phyloP scores from a whole-genome alignment of 2,888 invertebrate genomes.

The Cepaea hortensis region DNA sequence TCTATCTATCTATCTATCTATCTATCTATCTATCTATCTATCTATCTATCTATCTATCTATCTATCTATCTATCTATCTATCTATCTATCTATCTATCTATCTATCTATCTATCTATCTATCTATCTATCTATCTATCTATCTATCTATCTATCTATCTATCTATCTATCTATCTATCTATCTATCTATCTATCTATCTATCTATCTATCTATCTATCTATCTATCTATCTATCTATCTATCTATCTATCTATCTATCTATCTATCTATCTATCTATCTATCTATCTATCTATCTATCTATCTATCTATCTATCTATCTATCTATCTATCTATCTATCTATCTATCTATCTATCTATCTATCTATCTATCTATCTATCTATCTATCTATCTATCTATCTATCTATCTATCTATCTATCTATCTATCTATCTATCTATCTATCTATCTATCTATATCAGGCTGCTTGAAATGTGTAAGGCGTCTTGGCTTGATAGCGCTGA shows the following conservation, averaged over 20 bases:
- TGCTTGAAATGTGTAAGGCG: too few relatives aligned
- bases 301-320: background rate
- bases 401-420: background rate
- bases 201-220: constrained; percentile 4
- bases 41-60: constrained; percentile 16
- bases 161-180: constrained; percentile 18
- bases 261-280: background rate
- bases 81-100: constrained; percentile 11
- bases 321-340: background rate
- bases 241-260: constrained; percentile 2
- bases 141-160: constrained; percentile 24
- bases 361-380: constrained; percentile 2
- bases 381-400: background rate
- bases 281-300: background rate
- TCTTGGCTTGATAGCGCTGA: too few relatives aligned
- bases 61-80: constrained; percentile 15
- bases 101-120: constrained; percentile 4
- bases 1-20: background rate
- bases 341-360: background rate
- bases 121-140: constrained; percentile 18
- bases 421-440: background rate
- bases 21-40: constrained; percentile 6
- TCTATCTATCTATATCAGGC: too few relatives aligned
- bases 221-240: constrained; percentile 16
- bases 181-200: constrained; percentile 20